A percentile compares a stretch with the other conserved stretches of the same genome.
Conservation (phyloP, 2,888 invertebrate genomes). For the Tineola bisselliella region DNA sequence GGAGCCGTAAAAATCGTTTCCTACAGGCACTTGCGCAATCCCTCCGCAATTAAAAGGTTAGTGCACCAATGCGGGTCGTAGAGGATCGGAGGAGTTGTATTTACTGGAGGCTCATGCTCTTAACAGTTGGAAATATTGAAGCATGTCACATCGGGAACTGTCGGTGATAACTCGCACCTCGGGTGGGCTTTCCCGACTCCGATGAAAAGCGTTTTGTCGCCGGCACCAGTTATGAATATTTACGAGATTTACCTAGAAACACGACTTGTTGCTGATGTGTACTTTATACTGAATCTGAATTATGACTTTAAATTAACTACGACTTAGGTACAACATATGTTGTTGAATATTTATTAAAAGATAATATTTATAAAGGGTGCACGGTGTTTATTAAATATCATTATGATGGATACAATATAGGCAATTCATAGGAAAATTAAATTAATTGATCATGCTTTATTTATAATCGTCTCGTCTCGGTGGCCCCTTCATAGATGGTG, state of each 20-base stretch:
- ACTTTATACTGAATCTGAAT: background rate
- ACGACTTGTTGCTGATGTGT: background rate
- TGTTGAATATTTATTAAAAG: background rate
- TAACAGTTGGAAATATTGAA: conserved; percentile 26
- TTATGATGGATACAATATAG: background rate
- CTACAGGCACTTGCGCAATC: conserved; percentile 25
- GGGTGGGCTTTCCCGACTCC: conserved; percentile 39
- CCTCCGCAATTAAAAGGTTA: conserved; percentile 30
- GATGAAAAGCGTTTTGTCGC: conserved; percentile 52
- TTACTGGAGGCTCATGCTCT: background rate
- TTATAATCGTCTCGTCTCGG: no score
- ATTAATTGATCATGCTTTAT: background rate
- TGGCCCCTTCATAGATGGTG: no score
- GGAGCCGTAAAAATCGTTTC: conserved; percentile 36
- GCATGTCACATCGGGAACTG: conserved; percentile 33
- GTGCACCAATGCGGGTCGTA: conserved; percentile 23
- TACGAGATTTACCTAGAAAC: conserved; percentile 25
- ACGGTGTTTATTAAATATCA: background rate
- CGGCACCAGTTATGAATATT: conserved; percentile 52
- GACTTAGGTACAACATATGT: background rate
- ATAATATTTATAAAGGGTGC: no score
- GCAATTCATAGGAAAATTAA: background rate
- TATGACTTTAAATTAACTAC: background rate
- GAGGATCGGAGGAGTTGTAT: conserved; percentile 15
- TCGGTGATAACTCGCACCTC: conserved; percentile 47